Percentiles rank a stretch among this genome's conserved stretches.
phyloP scores from a whole-genome alignment of 2,113 vertebrate genomes.

The Gambusia holbrooki region DNA sequence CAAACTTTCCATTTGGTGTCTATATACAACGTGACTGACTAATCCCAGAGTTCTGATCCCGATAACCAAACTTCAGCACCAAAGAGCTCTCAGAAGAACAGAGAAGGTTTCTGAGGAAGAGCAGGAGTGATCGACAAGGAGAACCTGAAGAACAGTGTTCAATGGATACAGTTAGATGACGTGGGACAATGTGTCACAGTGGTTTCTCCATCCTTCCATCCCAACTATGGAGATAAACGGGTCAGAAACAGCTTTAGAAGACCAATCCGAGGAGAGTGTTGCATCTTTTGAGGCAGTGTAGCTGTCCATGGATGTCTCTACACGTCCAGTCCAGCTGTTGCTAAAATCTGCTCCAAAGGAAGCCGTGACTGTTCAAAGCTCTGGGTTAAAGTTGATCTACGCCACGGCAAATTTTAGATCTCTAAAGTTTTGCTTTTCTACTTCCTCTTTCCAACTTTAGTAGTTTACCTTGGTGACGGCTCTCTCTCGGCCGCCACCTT shows the following conservation, averaged over 20 bases:
- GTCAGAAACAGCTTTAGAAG: conserved; percentile 46
- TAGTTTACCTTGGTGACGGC: conserved; percentile 91
- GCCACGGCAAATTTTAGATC: conserved; percentile 41
- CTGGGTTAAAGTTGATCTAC: conserved; percentile 50
- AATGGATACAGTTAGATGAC: conserved; percentile 42
- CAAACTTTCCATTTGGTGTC: conserved; percentile 23
- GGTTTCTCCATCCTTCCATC: conserved; percentile 54
- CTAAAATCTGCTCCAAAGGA: conserved; percentile 33
- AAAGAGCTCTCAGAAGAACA: conserved; percentile 19
- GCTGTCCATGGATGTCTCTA: conserved; percentile 14
- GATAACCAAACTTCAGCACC: conserved; percentile 23
- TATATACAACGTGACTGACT: conserved; percentile 51
- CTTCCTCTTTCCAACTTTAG: conserved; percentile 67
- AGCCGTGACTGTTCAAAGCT: conserved; percentile 15
- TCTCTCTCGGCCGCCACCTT: conserved; percentile 87
- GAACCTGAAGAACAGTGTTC: conserved; percentile 66
- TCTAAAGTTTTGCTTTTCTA: background rate
- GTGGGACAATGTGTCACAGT: conserved; percentile 67
- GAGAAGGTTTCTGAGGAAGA: conserved; percentile 8
- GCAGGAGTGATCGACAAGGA: conserved; percentile 29
- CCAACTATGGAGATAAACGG: conserved; percentile 12
- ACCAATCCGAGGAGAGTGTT: conserved; percentile 36
- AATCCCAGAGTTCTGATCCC: conserved; percentile 30
- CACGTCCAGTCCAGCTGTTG: conserved; percentile 48
- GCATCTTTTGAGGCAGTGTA: conserved; percentile 47